These are phyloP conservation scores for Enteromius afrohamiltoni DNA, from an alignment of 2,797 vertebrate genomes.

Conservation along the genomic window DNA sequence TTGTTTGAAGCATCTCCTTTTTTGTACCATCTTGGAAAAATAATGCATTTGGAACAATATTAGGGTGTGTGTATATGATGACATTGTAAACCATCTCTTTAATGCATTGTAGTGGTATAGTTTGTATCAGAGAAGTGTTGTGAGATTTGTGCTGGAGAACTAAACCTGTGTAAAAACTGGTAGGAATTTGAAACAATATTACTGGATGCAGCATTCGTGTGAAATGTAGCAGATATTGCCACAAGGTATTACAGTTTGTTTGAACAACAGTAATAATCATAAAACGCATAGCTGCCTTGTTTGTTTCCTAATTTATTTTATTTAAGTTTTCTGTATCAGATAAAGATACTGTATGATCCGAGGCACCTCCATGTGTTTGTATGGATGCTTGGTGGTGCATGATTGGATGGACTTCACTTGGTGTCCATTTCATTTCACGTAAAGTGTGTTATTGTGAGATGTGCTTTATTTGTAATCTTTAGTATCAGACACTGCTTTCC, in stretches of 20 bases:
- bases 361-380: constrained; percentile 26
- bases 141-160: constrained; percentile 36
- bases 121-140: constrained; percentile 20
- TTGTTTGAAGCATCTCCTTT: neutral
- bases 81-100: constrained; percentile 3
- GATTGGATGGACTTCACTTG: constrained; percentile 37
- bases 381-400: constrained; percentile 42
- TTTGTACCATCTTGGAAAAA: neutral
- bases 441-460: constrained; percentile 70
- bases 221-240: constrained; percentile 56
- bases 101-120: neutral
- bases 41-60: neutral
- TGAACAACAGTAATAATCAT: constrained; percentile 30
- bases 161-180: constrained; percentile 34
- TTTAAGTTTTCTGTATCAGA: constrained; percentile 49
- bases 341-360: constrained; percentile 31
- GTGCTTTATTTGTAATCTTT: constrained; percentile 70
- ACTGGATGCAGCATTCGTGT: constrained; percentile 48
- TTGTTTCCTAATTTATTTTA: constrained; percentile 54
- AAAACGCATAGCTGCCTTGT: constrained; percentile 39
- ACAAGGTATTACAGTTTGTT: constrained; percentile 14
- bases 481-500: constrained; percentile 65
- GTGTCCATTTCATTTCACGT: constrained; percentile 53
- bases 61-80: neutral
- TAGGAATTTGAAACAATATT: constrained; percentile 44